Percentiles rank a stretch among this genome's conserved stretches.
These are phyloP conservation scores for Penaeus vannamei DNA, from an alignment of 1,140 invertebrate species.

Conservation along the genomic window DNA sequence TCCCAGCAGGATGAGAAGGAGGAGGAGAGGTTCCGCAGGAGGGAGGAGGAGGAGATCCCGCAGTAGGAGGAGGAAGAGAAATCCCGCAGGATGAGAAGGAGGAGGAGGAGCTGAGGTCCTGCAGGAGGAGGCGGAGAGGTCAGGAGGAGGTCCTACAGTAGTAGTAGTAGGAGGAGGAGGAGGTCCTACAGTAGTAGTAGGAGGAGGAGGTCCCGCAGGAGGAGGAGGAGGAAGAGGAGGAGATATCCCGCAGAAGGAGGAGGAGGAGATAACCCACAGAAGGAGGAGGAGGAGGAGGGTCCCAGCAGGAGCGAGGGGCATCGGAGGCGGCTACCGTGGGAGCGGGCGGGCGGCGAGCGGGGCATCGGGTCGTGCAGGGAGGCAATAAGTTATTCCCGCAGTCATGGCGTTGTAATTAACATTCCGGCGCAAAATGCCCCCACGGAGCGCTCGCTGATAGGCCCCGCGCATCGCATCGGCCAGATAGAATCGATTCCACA, in stretches of 20 bases:
- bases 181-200: too few species aligned
- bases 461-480: conserved; percentile 12
- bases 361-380: conserved; percentile 44
- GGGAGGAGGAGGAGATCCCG: too few species aligned
- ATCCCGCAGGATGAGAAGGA: not conserved
- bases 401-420: conserved; percentile 60
- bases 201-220: not conserved
- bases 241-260: not conserved
- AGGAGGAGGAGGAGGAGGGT: too few species aligned
- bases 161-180: too few species aligned
- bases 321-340: conserved; percentile 39
- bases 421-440: conserved; percentile 53
- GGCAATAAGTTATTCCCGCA: conserved; percentile 57
- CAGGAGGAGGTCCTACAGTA: too few species aligned
- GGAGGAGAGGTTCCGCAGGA: too few species aligned
- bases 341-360: conserved; percentile 23
- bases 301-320: not conserved
- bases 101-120: not conserved
- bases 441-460: conserved; percentile 22
- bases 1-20: too few species aligned
- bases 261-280: too few species aligned
- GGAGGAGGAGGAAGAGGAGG: not conserved
- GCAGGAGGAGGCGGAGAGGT: too few species aligned
- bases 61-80: too few species aligned
- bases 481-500: not conserved